Conservation (phyloP, 1,140 invertebrate species). For the Hyles vespertilio region DNA sequence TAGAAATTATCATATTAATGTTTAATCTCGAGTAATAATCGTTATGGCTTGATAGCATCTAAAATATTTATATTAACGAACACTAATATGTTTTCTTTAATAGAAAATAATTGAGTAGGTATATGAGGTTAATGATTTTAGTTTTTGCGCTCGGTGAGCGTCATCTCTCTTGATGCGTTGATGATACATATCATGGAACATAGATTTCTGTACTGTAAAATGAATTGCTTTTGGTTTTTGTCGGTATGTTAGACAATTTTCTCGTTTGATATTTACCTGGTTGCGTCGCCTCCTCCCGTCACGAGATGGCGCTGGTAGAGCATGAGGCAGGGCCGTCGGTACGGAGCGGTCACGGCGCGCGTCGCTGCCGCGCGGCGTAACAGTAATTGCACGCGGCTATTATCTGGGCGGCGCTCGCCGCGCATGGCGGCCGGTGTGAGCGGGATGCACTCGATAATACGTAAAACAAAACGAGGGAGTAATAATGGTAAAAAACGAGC, state of each 20-base stretch:
- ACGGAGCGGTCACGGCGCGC: slow-evolving; percentile 2
- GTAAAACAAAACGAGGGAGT: slow-evolving; percentile 75
- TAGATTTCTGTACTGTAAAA: too few species aligned
- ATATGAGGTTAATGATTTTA: too few species aligned
- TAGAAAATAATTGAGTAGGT: too few species aligned
- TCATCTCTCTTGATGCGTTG: too few species aligned
- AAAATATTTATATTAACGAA: too few species aligned
- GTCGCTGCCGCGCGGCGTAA: slow-evolving; percentile 23
- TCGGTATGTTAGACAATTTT: too few species aligned
- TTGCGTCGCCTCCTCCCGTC: slow-evolving; percentile 34
- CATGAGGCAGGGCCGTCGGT: slow-evolving; percentile 4
- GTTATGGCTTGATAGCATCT: too few species aligned
- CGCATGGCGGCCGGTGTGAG: slow-evolving; percentile 72
- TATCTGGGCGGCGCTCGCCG: slow-evolving; percentile 69
- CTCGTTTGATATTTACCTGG: background rate
- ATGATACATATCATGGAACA: too few species aligned
- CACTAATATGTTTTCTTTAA: too few species aligned
- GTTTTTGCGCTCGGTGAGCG: too few species aligned
- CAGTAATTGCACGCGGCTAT: slow-evolving; percentile 67
- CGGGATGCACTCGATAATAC: slow-evolving; percentile 74
- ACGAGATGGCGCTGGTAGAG: slow-evolving; percentile 58
- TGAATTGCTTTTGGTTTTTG: too few species aligned
- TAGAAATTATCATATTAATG: slow-evolving; percentile 5
- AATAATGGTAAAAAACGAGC: slow-evolving; percentile 75
- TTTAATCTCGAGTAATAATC: too few species aligned